Conservation (phyloP, 2,113 vertebrate genomes). For the Agapornis roseicollis region DNA sequence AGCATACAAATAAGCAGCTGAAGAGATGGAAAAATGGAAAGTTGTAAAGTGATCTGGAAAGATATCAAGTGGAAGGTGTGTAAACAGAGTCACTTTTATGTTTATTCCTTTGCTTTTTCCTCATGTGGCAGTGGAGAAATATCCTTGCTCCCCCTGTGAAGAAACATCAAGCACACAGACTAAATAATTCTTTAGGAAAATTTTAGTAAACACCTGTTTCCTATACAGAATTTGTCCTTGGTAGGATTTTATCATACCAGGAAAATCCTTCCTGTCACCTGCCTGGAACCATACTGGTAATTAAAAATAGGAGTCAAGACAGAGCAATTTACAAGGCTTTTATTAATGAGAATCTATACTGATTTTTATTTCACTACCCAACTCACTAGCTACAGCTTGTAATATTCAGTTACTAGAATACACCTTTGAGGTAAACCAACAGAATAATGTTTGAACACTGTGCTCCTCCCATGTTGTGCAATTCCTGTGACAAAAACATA, state of each 20-base stretch:
- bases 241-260: neutral
- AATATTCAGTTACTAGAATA: neutral
- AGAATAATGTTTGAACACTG: neutral
- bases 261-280: neutral
- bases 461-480: neutral
- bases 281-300: neutral
- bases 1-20: slow-evolving; percentile 53
- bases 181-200: neutral
- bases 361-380: neutral
- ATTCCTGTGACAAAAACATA: neutral
- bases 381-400: neutral
- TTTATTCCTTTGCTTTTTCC: neutral
- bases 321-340: neutral
- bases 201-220: neutral
- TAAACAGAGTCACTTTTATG: neutral
- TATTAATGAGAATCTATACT: neutral
- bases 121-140: neutral
- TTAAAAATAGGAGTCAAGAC: neutral
- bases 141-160: neutral
- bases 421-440: neutral
- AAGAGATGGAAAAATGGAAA: slow-evolving; percentile 43
- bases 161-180: neutral
- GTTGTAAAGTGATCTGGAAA: slow-evolving; percentile 39
- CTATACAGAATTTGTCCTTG: neutral
- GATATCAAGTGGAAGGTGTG: neutral